Evolutionary conservation across 2,113 vertebrate species (phyloP), one percentile per base, ranked within the genome.

Genomic region (Zingel zingel): DNA sequence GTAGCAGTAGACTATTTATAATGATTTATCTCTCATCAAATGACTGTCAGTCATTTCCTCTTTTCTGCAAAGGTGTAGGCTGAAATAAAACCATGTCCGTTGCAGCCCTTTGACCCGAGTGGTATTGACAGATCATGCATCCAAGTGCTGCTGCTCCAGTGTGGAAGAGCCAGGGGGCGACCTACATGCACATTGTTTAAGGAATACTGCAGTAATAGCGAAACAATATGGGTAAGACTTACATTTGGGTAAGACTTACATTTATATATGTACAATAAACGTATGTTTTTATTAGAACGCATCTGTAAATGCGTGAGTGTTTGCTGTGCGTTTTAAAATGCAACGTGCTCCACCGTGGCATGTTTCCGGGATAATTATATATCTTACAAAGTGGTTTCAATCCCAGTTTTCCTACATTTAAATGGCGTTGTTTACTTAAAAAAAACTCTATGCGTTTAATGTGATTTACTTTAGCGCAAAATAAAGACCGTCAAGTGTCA

Each of bases 81-180:
- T 70, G 61, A 68, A 74, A n/a, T 68, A 68, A 80, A 77, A 15
- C 56, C 78, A 90, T 57, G 89, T 91, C 88, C 85, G 91, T 93
- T 94, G 85, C 71, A 82, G 88, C 83, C 84, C 93, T 94, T 94
- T 94, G 92, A 91, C 86, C 93, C 51, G 27, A 39, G 39, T 66
- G 62, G 48, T 82, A 67, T 68, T 87, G 83, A 87, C 78, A 79
- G n/a, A 79, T n/a, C 27, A 2, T 11, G 9, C 43, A 36, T 30
- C 58, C 1, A 59, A 74, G 77, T 72, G 68, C 56, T 33, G 71
- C 68, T 43, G 45, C 65, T 59, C 21, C 33, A 30, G 39, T 68
- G 63, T 45, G 8, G 8, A 58, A 19, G 25, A 70, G 47, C 53
- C 57, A 33, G 10, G 39, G 15, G 11, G 18, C 21, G 8, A 74